These are phyloP conservation scores for Aporophyla nigra DNA, from an alignment of 2,888 invertebrate genomes.

Conservation along the genomic window DNA sequence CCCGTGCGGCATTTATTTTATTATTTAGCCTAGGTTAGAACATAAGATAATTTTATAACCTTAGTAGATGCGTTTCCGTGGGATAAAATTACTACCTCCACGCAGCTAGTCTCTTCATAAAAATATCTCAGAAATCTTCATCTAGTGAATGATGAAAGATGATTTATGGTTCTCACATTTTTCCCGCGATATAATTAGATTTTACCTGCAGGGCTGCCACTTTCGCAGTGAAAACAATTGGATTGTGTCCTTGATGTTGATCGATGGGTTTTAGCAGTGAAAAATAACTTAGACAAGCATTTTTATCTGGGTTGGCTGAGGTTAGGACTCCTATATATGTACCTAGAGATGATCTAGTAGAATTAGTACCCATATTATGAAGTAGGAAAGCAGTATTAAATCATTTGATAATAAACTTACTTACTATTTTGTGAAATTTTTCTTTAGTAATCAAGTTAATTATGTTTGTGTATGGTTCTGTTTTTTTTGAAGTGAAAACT, in stretches of 20 bases:
- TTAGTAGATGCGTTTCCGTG: not conserved
- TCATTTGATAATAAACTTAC: too few relatives aligned
- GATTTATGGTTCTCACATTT: constrained; percentile 80
- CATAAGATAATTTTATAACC: too few relatives aligned
- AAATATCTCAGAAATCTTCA: constrained; percentile 54
- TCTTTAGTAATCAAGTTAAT: too few relatives aligned
- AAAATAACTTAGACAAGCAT: constrained; percentile 28
- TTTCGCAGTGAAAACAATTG: constrained; percentile 51
- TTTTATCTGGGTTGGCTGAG: not conserved
- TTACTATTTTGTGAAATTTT: too few relatives aligned
- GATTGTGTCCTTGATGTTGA: constrained; percentile 50
- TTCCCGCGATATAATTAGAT: constrained; percentile 76
- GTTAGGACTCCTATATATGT: not conserved
- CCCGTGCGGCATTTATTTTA: too few relatives aligned
- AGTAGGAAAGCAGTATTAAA: too few relatives aligned
- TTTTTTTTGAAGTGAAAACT: too few relatives aligned
- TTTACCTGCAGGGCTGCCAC: constrained; percentile 63
- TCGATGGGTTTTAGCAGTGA: constrained; percentile 42
- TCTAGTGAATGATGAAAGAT: constrained; percentile 79
- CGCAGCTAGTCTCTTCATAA: constrained; percentile 11
- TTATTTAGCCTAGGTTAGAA: too few relatives aligned
- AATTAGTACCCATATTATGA: not conserved
- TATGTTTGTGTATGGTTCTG: too few relatives aligned
- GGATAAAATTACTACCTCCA: not conserved
- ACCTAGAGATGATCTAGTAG: not conserved